A percentile compares a stretch with the other conserved stretches of the same genome.
phyloP scores from a whole-genome alignment of 1,140 invertebrate genomes.

The Philopotamus ludificatus region DNA sequence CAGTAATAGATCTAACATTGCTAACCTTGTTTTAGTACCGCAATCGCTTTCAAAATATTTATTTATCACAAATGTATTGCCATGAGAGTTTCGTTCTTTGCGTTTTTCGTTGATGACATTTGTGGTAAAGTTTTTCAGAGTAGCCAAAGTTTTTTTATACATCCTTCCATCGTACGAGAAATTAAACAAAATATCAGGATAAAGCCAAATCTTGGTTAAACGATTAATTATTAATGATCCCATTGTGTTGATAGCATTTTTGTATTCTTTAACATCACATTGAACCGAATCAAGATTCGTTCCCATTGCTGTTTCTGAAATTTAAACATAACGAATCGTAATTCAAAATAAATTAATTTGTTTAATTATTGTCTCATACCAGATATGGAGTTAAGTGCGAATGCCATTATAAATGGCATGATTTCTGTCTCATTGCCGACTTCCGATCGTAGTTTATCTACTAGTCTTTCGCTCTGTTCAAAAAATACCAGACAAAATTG shows the following conservation, averaged over 20 bases:
- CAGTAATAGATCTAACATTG: slow-evolving; percentile 56
- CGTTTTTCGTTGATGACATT: slow-evolving; percentile 44
- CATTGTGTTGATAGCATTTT: slow-evolving; percentile 46
- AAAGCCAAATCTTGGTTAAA: slow-evolving; percentile 45
- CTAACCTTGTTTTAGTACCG: slow-evolving; percentile 33
- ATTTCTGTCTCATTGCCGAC: slow-evolving; percentile 4
- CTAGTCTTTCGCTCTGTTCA: background rate
- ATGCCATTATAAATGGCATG: slow-evolving; percentile 5
- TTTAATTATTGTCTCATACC: too few species aligned
- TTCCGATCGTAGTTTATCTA: slow-evolving; percentile 16
- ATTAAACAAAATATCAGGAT: slow-evolving; percentile 43
- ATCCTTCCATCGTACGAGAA: slow-evolving; percentile 32
- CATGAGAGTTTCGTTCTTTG: slow-evolving; percentile 9
- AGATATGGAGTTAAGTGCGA: slow-evolving; percentile 12
- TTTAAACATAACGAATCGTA: too few species aligned
- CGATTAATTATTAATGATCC: slow-evolving; percentile 45
- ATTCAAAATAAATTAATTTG: too few species aligned
- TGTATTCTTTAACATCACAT: slow-evolving; percentile 17
- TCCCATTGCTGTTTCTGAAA: slow-evolving; percentile 23
- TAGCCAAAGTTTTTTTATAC: slow-evolving; percentile 42
- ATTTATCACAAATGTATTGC: background rate
- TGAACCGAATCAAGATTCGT: slow-evolving; percentile 13
- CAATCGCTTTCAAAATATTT: slow-evolving; percentile 34
- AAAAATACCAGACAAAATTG: slow-evolving; percentile 16
- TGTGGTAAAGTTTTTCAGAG: slow-evolving; percentile 44